Evolutionary conservation across 37 sponge, comb jelly and placozoan species (phyloP).

Genomic region (Corticium candelabrum): DNA sequence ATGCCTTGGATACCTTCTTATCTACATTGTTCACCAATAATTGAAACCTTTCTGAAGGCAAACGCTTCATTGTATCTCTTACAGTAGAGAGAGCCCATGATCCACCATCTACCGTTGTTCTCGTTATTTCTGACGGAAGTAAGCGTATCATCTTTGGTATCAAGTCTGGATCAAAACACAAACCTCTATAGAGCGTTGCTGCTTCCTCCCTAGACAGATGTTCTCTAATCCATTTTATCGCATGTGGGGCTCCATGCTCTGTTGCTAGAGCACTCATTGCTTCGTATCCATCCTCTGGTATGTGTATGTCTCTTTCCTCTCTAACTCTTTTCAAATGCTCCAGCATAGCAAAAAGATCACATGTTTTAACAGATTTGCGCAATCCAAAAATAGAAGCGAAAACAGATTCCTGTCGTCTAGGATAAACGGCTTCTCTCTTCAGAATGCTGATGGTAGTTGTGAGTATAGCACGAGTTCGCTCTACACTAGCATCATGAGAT

Average conservation of each 20-base stretch:
- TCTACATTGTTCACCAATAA: no score
- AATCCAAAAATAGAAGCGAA: constrained; percentile 30
- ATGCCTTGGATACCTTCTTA: no score
- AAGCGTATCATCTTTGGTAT: constrained; percentile 1
- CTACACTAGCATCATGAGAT: constrained; percentile 11
- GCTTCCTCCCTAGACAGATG: constrained; percentile 11
- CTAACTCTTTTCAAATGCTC: neutral
- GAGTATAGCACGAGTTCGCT: constrained; percentile 26
- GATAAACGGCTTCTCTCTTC: constrained; percentile 10
- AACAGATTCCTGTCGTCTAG: neutral
- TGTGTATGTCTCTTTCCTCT: no score
- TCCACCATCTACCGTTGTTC: no score
- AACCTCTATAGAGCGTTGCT: neutral
- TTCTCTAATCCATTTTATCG: constrained; percentile 23
- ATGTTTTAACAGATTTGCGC: neutral
- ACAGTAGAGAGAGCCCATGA: no score
- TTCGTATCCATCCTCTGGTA: neutral
- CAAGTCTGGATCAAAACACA: neutral
- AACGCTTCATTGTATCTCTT: no score
- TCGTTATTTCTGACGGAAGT: no score
- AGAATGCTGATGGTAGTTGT: constrained; percentile 21
- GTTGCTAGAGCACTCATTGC: constrained; percentile 9
- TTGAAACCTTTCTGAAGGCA: no score
- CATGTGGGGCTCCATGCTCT: constrained; percentile 16
- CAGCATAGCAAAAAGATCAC: constrained; percentile 25